Percentiles rank a stretch among this genome's conserved stretches.
These are phyloP conservation scores for Lasioglossum baleicum DNA, from an alignment of 1,140 invertebrate species.

Conservation along the genomic window DNA sequence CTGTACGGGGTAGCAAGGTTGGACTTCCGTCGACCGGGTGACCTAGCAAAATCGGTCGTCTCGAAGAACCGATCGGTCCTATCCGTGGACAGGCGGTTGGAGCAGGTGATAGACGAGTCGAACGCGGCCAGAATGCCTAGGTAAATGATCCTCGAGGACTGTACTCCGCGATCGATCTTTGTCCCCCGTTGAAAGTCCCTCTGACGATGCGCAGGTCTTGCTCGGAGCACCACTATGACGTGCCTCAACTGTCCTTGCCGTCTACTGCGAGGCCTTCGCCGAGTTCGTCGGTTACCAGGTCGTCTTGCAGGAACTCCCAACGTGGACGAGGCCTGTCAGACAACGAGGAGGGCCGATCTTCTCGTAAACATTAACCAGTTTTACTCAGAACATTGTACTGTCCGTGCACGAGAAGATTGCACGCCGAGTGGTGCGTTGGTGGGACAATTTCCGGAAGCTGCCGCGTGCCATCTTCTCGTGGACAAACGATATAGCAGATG, in stretches of 20 bases:
- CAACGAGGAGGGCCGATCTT: conserved; percentile 59
- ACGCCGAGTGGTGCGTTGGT: too few relatives aligned
- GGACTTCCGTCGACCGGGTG: conserved; percentile 89
- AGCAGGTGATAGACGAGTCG: conserved; percentile 59
- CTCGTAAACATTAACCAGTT: conserved; percentile 38
- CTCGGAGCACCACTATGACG: conserved; percentile 92
- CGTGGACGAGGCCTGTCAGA: conserved; percentile 56
- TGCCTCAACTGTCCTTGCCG: conserved; percentile 87
- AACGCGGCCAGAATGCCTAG: conserved; percentile 58
- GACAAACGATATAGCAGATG: too few relatives aligned
- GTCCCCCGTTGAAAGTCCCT: conserved; percentile 41
- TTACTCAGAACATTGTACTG: too few relatives aligned
- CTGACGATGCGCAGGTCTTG: conserved; percentile 76
- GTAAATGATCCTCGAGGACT: conserved; percentile 46
- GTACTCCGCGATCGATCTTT: conserved; percentile 87
- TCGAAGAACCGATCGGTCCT: conserved; percentile 72
- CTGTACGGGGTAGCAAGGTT: conserved; percentile 89
- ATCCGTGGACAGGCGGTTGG: conserved; percentile 53
- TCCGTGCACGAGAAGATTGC: too few relatives aligned
- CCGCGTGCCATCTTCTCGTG: too few relatives aligned
- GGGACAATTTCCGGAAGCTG: too few relatives aligned
- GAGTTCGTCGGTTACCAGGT: conserved; percentile 77
- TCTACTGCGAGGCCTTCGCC: conserved; percentile 81
- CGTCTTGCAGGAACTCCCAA: conserved; percentile 81
- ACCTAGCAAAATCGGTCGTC: conserved; percentile 86